phyloP scores from a whole-genome alignment of 2,113 vertebrate genomes.

The Oryzias javanicus region DNA sequence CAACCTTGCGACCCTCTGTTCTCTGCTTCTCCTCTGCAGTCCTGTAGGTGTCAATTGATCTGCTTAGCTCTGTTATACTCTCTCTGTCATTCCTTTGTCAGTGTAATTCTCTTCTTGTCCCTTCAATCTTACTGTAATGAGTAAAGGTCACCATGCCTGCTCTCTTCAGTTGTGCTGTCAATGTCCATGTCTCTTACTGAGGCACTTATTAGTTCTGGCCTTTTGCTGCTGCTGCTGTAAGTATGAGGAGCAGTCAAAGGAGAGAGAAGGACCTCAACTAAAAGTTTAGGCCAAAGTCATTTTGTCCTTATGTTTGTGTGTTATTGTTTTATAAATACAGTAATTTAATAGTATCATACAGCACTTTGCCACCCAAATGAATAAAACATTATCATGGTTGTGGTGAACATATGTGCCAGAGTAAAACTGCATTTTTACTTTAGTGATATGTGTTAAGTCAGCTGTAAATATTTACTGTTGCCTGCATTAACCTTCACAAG shows the following conservation, averaged over 20 bases:
- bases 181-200: constrained; percentile 38
- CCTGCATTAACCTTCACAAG: too few species aligned
- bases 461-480: too few species aligned
- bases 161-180: constrained; percentile 48
- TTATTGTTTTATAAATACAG: accelerated
- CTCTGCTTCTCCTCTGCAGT: constrained; percentile 13
- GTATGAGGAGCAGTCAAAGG: constrained; percentile 19
- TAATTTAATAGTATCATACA: not conserved
- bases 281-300: not conserved
- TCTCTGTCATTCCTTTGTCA: constrained; percentile 9
- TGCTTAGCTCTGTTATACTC: constrained; percentile 6
- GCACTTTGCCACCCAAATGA: not conserved
- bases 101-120: constrained; percentile 14
- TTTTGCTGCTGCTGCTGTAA: constrained; percentile 51
- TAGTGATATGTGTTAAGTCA: too few species aligned
- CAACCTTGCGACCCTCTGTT: not conserved
- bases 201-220: constrained; percentile 57
- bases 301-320: not conserved
- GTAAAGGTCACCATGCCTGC: constrained; percentile 58
- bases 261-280: constrained; percentile 19
- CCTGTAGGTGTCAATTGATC: constrained; percentile 11
- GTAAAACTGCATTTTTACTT: too few species aligned
- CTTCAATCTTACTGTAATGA: constrained; percentile 21
- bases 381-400: too few species aligned
- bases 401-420: too few species aligned